Conservation (phyloP, 2,797 vertebrate species). For the Tangara arthus region DNA sequence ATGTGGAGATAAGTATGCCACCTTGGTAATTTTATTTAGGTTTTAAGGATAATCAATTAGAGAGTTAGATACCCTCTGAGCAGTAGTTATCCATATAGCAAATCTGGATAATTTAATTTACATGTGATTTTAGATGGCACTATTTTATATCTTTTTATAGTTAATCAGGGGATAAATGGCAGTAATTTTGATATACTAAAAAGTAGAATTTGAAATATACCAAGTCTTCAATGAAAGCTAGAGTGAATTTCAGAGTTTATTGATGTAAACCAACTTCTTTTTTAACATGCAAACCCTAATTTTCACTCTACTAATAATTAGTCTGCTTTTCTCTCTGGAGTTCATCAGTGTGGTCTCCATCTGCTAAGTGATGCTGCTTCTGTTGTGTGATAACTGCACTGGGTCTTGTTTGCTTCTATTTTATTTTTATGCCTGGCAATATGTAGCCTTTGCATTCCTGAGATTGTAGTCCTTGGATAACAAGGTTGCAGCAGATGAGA, state of each 20-base stretch:
- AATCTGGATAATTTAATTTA: constrained; percentile 9
- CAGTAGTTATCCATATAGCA: not conserved
- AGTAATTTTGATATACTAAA: not conserved
- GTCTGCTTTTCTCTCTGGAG: not conserved
- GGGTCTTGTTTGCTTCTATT: not conserved
- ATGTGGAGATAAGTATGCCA: not conserved
- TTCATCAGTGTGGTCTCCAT: not conserved
- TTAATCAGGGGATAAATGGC: not conserved
- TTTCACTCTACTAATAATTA: not conserved
- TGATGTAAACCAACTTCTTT: not conserved
- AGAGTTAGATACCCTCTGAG: not conserved
- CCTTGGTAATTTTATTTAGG: not conserved
- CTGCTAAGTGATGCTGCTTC: not conserved
- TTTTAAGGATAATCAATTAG: not conserved
- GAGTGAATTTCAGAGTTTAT: not conserved
- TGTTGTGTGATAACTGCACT: not conserved
- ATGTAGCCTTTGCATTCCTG: not conserved
- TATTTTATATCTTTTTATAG: not conserved
- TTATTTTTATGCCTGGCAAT: not conserved
- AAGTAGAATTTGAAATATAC: not conserved
- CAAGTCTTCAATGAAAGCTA: not conserved
- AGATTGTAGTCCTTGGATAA: not conserved
- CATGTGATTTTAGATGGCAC: not conserved
- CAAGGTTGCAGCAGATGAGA: not conserved
- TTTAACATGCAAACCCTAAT: accelerated